Percentiles rank a stretch among this genome's conserved stretches.
Evolutionary conservation across 1,140 invertebrate species (phyloP).

Genomic region (Habropoda laboriosa): DNA sequence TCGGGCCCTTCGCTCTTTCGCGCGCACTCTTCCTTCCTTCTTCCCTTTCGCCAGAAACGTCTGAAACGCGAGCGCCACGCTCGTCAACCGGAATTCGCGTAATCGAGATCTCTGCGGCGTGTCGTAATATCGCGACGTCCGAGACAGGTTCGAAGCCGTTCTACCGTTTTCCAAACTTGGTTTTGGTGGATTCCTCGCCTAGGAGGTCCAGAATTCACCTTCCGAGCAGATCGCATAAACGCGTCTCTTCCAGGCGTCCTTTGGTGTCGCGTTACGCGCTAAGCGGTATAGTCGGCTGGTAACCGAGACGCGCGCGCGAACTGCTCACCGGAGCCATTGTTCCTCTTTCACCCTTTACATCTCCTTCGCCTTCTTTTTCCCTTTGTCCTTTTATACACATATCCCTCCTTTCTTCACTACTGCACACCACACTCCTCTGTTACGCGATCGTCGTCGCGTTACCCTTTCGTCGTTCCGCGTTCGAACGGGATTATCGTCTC

Average conservation of each 20-base stretch:
- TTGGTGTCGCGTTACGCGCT: slow-evolving; percentile 76
- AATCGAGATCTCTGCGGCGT: background rate
- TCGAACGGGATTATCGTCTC: background rate
- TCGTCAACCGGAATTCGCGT: slow-evolving; percentile 6
- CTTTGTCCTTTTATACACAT: background rate
- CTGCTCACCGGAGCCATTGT: slow-evolving; percentile 74
- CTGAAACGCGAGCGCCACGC: slow-evolving; percentile 4
- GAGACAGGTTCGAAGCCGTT: background rate
- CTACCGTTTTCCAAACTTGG: too few relatives aligned
- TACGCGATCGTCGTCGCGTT: too few relatives aligned
- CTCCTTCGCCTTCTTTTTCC: slow-evolving; percentile 27
- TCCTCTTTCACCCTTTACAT: slow-evolving; percentile 59
- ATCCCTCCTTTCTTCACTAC: slow-evolving; percentile 24
- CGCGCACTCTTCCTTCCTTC: slow-evolving; percentile 20
- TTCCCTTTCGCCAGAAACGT: slow-evolving; percentile 5
- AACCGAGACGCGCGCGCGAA: slow-evolving; percentile 73
- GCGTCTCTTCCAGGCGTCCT: slow-evolving; percentile 24
- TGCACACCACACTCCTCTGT: too few relatives aligned
- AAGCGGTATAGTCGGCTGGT: slow-evolving; percentile 70
- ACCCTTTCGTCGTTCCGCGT: background rate
- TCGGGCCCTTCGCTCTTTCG: slow-evolving; percentile 27
- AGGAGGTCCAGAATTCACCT: slow-evolving; percentile 1
- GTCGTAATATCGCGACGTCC: background rate
- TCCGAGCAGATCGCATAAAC: slow-evolving; percentile 8
- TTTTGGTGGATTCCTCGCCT: too few relatives aligned